A percentile compares a stretch with the other conserved stretches of the same genome.
Evolutionary conservation across 2,113 vertebrate genomes (phyloP).

Genomic region (Engraulis encrasicolus): DNA sequence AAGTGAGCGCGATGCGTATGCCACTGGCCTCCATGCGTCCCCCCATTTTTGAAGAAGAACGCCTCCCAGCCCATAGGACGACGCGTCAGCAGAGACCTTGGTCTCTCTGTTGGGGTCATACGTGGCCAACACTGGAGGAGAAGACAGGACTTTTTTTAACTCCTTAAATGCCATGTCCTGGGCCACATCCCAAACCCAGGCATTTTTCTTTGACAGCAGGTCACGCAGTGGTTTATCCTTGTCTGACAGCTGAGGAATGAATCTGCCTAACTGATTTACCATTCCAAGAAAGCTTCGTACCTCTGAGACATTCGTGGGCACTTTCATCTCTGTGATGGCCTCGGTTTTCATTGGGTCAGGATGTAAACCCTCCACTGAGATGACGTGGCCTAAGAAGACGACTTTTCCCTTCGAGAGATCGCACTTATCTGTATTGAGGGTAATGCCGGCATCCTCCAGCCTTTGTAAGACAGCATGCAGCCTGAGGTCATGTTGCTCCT

Average conservation of each 20-base stretch:
- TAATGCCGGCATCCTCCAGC: slow-evolving; percentile 41
- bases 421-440: slow-evolving; percentile 32
- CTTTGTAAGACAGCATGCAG: slow-evolving; percentile 28
- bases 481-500: slow-evolving; percentile 33
- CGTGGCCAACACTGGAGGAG: neutral
- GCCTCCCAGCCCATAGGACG: slow-evolving; percentile 20
- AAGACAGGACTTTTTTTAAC: neutral
- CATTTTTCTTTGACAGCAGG: neutral
- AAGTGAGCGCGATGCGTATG: slow-evolving; percentile 24
- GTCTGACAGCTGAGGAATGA: slow-evolving; percentile 26
- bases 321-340: neutral
- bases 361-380: neutral
- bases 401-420: slow-evolving; percentile 11
- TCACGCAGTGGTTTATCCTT: too few species aligned
- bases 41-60: slow-evolving; percentile 26
- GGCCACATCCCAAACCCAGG: slow-evolving; percentile 35
- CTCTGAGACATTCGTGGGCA: too few species aligned
- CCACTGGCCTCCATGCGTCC: neutral
- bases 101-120: slow-evolving; percentile 43
- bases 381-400: slow-evolving; percentile 31
- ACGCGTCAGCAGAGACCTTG: slow-evolving; percentile 34
- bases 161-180: neutral
- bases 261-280: slow-evolving; percentile 52
- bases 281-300: slow-evolving; percentile 33
- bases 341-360: neutral